Base-by-base conservation (phyloP, 1,140 invertebrate genomes). In the Lanistes nyassanus region DNA sequence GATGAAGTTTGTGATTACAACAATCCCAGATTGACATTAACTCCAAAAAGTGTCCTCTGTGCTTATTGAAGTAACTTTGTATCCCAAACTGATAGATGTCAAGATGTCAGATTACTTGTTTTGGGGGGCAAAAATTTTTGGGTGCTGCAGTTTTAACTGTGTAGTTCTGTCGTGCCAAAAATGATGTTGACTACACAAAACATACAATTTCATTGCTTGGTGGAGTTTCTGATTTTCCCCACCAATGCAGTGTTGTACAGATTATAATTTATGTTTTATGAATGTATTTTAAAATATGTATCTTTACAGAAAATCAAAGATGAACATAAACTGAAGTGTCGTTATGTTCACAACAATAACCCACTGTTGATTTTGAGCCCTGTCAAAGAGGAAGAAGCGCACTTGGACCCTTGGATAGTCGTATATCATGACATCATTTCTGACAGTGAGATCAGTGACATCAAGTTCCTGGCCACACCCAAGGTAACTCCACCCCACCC, bases 351-450 rank as follows among this genome's bases (percentile, higher is more conserved):
- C 76, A 92, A 93, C 79, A 87, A 90, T 47, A 82, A 90, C 84
- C 94, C 95, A 2, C 96, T 94, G 84, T 88, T 97, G 19, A 92
- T 92, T 69, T 89, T 98, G 53, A 94, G 93, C 0, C 97, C 96
- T 1, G 92, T 98, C 71, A 99, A 98, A 89, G 92, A 97, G 85
- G 98, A 99, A 89, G 93, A 97, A 83, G 92, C 94, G 56, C 94
- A 94, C 87, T 88, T 94, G 34, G 92, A 95, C 29, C 98, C 98
- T 0, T 92, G 93, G 71, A 94, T 99, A 82, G 92, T 96, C 42
- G 91, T 99, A 37, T 98, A 94, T 89, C 94, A 98, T 88, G 93
- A 98, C 81, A 93, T 98, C 29, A 92, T 99, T 80, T 93, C 92
- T 76, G 96, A 99, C 85, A 88, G 91, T 2, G 98, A 99, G 89